Evolutionary conservation across 2,888 invertebrate genomes (phyloP).

Genomic region (Apoda limacodes): DNA sequence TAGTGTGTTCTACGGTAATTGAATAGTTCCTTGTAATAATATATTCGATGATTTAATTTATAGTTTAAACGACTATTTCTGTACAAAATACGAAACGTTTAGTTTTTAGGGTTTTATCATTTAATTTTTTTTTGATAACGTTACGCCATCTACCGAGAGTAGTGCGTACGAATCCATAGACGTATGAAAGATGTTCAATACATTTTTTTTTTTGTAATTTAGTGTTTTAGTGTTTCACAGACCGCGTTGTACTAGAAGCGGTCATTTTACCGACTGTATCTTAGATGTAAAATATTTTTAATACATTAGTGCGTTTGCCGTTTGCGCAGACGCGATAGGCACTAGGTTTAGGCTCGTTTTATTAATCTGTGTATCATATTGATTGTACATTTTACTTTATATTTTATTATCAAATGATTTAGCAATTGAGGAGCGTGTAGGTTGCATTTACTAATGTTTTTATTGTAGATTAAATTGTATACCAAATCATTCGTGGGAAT

Average conservation of each 20-base stretch:
- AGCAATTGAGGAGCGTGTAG: conserved; percentile 43
- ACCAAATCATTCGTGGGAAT: conserved; percentile 53
- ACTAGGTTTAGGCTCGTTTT: too few species aligned
- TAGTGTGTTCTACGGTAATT: conserved; percentile 38
- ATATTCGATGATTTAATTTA: conserved; percentile 8
- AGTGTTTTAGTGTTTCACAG: conserved; percentile 6
- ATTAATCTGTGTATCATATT: too few species aligned
- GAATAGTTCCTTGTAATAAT: conserved; percentile 22
- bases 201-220: conserved; percentile 10
- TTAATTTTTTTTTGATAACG: conserved; percentile 3
- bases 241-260: too few species aligned
- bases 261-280: too few species aligned
- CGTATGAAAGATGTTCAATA: too few species aligned
- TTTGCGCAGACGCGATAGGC: too few species aligned
- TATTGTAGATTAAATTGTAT: conserved; percentile 61
- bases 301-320: too few species aligned
- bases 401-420: conserved; percentile 29
- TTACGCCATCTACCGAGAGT: too few species aligned
- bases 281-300: too few species aligned
- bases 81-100: conserved; percentile 15
- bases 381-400: conserved; percentile 55
- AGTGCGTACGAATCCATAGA: too few species aligned
- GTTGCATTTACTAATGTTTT: conserved; percentile 69
- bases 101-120: conserved; percentile 8
- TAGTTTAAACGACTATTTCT: conserved; percentile 10